phyloP scores from a whole-genome alignment of 2,113 vertebrate species.

The Percina caprodes region DNA sequence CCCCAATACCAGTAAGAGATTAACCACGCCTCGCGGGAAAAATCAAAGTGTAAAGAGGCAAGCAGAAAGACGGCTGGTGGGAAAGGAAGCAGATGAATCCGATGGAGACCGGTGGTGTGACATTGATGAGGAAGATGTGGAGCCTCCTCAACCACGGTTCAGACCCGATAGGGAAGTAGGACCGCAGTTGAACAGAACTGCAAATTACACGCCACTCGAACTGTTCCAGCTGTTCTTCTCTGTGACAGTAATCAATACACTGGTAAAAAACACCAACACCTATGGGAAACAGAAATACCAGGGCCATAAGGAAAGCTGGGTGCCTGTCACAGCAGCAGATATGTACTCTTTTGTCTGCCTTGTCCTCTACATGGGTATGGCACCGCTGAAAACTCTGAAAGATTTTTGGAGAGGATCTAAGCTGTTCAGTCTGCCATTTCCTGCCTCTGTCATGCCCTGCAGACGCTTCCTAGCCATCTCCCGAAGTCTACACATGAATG shows the following conservation, averaged over 20 bases:
- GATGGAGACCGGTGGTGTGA: conserved; percentile 52
- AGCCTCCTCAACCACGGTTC: conserved; percentile 59
- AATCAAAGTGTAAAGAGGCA: conserved; percentile 18
- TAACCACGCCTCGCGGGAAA: conserved; percentile 16
- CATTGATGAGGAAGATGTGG: conserved; percentile 51
- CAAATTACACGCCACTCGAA: conserved; percentile 65
- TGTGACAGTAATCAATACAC: conserved; percentile 44
- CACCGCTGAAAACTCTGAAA: conserved; percentile 61
- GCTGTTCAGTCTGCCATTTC: conserved; percentile 69
- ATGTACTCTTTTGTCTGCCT: conserved; percentile 70
- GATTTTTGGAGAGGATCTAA: conserved; percentile 68
- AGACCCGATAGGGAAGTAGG: conserved; percentile 54
- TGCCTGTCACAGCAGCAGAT: conserved; percentile 50
- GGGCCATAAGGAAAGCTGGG: conserved; percentile 45
- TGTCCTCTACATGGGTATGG: conserved; percentile 72
- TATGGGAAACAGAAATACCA: conserved; percentile 56
- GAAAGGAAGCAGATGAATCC: not conserved
- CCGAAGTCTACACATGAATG: conserved; percentile 61
- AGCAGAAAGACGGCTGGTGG: not conserved
- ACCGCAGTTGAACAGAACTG: conserved; percentile 66
- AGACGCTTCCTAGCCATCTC: conserved; percentile 60
- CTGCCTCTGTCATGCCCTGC: conserved; percentile 63
- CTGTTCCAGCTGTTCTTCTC: conserved; percentile 74
- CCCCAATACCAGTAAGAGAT: not conserved
- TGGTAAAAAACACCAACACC: conserved; percentile 67